Evolutionary conservation across 2,113 vertebrate genomes (phyloP).

Genomic region (Lethenteron reissneri): DNA sequence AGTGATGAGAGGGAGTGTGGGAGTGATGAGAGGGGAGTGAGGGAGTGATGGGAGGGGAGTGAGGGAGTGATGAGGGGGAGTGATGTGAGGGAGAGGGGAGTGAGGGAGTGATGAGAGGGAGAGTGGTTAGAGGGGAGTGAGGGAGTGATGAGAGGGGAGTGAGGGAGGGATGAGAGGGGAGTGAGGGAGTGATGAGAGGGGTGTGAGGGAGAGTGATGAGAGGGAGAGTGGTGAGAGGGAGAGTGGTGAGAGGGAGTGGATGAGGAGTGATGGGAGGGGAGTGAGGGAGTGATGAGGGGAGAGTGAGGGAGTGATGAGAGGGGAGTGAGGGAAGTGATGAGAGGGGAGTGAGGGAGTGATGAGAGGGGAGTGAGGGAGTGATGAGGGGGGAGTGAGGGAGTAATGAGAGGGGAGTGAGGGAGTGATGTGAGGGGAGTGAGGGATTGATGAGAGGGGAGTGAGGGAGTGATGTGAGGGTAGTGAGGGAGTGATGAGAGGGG

Average conservation of each 20-base stretch:
- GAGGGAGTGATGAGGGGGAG: not conserved
- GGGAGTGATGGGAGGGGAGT: not conserved
- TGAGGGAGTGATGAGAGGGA: not conserved
- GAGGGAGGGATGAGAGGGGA: not conserved
- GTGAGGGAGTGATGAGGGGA: no score
- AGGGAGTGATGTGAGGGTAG: not conserved
- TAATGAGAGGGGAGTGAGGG: not conserved
- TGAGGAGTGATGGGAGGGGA: not conserved
- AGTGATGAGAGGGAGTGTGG: not conserved
- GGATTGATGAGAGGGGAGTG: no score
- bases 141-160: no score
- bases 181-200: not conserved
- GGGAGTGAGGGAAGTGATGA: not conserved
- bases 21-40: not conserved
- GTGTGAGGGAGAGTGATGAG: not conserved
- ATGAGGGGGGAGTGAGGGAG: no score
- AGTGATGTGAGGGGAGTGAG: not conserved
- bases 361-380: not conserved
- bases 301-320: not conserved
- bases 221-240: not conserved
- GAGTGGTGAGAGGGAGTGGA: not conserved
- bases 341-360: not conserved
- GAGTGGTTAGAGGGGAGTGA: not conserved
- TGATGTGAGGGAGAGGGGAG: not conserved
- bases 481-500: no score